phyloP scores from a whole-genome alignment of 2,113 vertebrate genomes.

The Corythornis cristatus region DNA sequence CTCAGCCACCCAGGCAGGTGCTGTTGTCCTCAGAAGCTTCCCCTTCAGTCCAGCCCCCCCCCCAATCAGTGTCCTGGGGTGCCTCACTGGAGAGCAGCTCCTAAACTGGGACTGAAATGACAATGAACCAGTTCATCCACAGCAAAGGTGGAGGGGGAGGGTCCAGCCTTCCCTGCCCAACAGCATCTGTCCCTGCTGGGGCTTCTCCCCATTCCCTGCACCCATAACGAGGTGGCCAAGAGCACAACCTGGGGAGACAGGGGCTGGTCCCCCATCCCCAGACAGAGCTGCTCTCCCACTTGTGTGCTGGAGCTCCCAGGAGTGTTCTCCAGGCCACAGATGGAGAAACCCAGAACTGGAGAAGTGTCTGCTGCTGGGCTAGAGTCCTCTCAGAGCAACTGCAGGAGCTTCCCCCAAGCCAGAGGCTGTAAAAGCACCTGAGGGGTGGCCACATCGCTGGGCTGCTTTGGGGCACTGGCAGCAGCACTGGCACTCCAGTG shows the following conservation, averaged over 20 bases:
- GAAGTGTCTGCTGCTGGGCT: not conserved
- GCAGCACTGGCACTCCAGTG: fast-evolving
- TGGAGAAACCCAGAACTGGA: not conserved
- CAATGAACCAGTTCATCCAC: fast-evolving
- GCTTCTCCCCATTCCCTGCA: fast-evolving
- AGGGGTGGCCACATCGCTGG: no score
- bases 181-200: fast-evolving
- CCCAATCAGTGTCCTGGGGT: not conserved
- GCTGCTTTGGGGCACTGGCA: not conserved
- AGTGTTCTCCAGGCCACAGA: fast-evolving
- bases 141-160: fast-evolving
- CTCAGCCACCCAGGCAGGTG: not conserved
- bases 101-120: not conserved
- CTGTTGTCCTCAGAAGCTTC: not conserved
- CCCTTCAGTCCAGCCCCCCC: not conserved
- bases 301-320: fast-evolving
- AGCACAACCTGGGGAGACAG: not conserved
- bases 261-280: not conserved
- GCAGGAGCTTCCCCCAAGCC: not conserved
- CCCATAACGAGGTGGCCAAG: not conserved
- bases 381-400: not conserved
- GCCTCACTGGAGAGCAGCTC: not conserved
- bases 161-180: not conserved
- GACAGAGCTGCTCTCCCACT: no score
- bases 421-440: not conserved